Evolutionary conservation across 2,888 invertebrate species (phyloP).

Genomic region (Deilephila elpenor): DNA sequence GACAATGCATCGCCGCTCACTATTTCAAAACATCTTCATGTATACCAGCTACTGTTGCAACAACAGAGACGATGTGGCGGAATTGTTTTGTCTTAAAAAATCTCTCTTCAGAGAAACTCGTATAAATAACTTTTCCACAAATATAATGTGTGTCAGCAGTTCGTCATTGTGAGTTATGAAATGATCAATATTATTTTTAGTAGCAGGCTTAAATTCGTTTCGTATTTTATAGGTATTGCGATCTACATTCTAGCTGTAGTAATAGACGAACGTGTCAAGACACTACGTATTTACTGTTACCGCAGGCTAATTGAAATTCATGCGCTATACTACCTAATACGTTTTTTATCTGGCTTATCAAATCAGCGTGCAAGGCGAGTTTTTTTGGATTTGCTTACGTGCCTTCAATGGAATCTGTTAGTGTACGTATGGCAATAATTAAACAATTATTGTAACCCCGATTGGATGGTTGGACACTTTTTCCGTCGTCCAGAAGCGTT

Average conservation of each 20-base stretch:
- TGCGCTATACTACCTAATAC: slow-evolving; percentile 46
- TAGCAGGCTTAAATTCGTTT: background rate
- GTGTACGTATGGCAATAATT: slow-evolving; percentile 37
- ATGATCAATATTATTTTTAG: background rate
- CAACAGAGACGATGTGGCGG: slow-evolving; percentile 18
- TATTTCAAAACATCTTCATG: slow-evolving; percentile 51
- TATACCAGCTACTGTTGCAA: slow-evolving; percentile 25
- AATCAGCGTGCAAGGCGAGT: slow-evolving; percentile 39
- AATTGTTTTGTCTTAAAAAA: slow-evolving; percentile 22
- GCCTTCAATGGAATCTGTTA: slow-evolving; percentile 33
- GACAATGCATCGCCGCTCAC: slow-evolving; percentile 54
- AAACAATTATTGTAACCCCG: slow-evolving; percentile 37
- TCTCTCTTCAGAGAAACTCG: background rate
- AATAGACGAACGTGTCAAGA: slow-evolving; percentile 35
- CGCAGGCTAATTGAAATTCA: slow-evolving; percentile 52
- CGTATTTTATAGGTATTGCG: background rate
- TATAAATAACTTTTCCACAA: slow-evolving; percentile 7
- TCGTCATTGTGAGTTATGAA: slow-evolving; percentile 18
- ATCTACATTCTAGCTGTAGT: slow-evolving; percentile 4
- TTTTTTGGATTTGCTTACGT: slow-evolving; percentile 41
- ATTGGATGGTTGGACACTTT: slow-evolving; percentile 45
- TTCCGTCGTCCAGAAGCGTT: slow-evolving; percentile 62
- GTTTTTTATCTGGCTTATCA: slow-evolving; percentile 48
- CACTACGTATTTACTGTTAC: slow-evolving; percentile 45
- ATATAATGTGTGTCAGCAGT: slow-evolving; percentile 2